These are phyloP conservation scores for Rhegmatorhina hoffmannsi DNA, from an alignment of 2,113 vertebrate genomes.

Conservation along the genomic window DNA sequence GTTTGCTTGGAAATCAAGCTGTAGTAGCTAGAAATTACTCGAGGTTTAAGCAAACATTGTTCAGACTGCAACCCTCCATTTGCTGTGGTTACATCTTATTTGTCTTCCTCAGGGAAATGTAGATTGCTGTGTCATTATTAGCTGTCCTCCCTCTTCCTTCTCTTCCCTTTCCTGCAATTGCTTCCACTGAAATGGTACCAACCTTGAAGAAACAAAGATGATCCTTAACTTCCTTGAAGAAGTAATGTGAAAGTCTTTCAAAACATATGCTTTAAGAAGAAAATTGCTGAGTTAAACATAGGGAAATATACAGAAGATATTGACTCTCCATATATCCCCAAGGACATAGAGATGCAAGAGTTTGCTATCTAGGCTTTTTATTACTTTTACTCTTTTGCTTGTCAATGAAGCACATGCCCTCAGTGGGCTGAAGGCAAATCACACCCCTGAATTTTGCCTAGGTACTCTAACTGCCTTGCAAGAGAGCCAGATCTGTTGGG, in stretches of 20 bases:
- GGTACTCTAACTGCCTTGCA: not conserved
- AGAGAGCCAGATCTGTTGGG: rapidly evolving
- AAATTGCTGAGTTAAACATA: not conserved
- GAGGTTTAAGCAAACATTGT: not conserved
- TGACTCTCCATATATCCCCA: not conserved
- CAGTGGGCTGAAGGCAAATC: not conserved
- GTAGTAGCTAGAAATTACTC: slow-evolving; percentile 27
- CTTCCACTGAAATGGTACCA: not conserved
- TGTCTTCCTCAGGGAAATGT: not conserved
- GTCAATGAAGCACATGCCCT: not conserved
- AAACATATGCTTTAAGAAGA: not conserved
- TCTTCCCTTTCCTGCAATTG: not conserved
- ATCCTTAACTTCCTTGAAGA: not conserved
- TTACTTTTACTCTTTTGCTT: not conserved
- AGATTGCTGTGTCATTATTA: not conserved
- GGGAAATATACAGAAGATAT: not conserved
- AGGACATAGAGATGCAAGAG: not conserved
- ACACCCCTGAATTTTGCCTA: not conserved
- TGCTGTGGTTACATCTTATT: slow-evolving; percentile 11
- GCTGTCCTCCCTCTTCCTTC: not conserved
- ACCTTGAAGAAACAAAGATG: not conserved
- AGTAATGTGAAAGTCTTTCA: not conserved
- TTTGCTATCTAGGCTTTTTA: not conserved
- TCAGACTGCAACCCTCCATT: slow-evolving; percentile 28
- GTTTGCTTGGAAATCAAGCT: slow-evolving; percentile 52